These are phyloP conservation scores for Pluvialis apricaria DNA, from an alignment of 2,113 vertebrate species.

Conservation along the genomic window DNA sequence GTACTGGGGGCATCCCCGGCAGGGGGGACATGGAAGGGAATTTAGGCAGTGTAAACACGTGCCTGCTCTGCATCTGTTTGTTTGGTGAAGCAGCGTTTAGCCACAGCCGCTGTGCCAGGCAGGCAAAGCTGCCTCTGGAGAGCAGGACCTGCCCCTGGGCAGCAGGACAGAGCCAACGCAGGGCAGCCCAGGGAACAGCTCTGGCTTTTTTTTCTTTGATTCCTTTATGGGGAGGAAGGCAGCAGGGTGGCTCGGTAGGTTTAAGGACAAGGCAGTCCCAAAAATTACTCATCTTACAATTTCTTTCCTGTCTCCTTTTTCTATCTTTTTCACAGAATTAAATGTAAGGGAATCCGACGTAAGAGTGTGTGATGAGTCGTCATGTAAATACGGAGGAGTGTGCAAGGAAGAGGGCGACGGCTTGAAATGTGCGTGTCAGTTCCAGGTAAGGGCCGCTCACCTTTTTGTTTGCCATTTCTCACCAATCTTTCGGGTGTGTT, in stretches of 20 bases:
- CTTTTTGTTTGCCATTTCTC: neutral
- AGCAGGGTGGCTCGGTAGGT: neutral
- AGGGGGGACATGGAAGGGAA: neutral
- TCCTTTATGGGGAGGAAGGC: neutral
- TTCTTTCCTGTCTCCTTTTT: neutral
- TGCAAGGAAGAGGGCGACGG: constrained; percentile 89
- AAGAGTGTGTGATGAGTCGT: constrained; percentile 86
- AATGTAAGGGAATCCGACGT: constrained; percentile 87
- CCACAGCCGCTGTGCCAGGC: neutral
- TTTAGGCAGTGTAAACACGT: neutral
- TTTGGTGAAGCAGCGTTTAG: neutral
- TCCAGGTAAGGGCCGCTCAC: constrained; percentile 83
- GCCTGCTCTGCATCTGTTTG: neutral
- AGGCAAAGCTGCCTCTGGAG: neutral
- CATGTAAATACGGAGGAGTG: constrained; percentile 89
- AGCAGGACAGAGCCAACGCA: neutral
- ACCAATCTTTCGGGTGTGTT: neutral
- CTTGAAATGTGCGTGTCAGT: constrained; percentile 91
- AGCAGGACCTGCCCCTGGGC: neutral
- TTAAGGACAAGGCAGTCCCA: neutral
- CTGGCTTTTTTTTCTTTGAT: neutral
- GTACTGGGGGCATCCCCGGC: fast-evolving
- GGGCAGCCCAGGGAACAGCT: neutral
- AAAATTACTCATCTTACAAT: neutral
- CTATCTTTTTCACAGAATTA: constrained; percentile 74